phyloP scores from a whole-genome alignment of 2,888 invertebrate genomes.

The Eilema caniola region DNA sequence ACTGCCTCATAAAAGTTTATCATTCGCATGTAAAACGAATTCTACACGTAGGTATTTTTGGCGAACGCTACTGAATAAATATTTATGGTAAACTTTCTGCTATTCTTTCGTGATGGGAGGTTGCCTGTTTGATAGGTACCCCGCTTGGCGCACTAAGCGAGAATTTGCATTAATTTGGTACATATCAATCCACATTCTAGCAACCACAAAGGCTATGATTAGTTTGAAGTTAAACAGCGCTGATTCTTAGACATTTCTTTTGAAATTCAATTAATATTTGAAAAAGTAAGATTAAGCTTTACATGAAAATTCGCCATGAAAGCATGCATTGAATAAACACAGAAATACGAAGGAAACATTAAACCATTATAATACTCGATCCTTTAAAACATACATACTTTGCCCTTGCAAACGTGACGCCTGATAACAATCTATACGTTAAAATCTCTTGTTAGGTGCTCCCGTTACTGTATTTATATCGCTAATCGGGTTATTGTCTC shows the following conservation, averaged over 20 bases:
- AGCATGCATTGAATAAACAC: background rate
- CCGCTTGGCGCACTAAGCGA: too few species aligned
- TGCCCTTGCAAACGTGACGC: constrained; percentile 44
- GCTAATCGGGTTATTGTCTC: constrained; percentile 80
- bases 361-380: constrained; percentile 26
- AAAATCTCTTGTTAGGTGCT: constrained; percentile 57
- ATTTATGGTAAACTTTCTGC: constrained; percentile 10
- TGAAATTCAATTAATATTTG: background rate
- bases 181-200: background rate
- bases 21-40: constrained; percentile 72
- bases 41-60: constrained; percentile 61
- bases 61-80: constrained; percentile 16
- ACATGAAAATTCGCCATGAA: too few species aligned
- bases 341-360: constrained; percentile 9
- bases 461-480: constrained; percentile 74
- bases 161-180: too few species aligned
- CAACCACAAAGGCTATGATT: background rate
- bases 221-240: background rate
- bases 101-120: background rate
- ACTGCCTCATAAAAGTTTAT: constrained; percentile 83
- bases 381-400: constrained; percentile 31
- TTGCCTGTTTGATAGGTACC: background rate
- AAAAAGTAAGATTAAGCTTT: background rate
- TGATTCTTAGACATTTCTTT: background rate
- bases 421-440: constrained; percentile 56